A percentile compares a stretch with the other conserved stretches of the same genome.
Conservation (phyloP, 2,797 vertebrate species). For the Lithobates pipiens region DNA sequence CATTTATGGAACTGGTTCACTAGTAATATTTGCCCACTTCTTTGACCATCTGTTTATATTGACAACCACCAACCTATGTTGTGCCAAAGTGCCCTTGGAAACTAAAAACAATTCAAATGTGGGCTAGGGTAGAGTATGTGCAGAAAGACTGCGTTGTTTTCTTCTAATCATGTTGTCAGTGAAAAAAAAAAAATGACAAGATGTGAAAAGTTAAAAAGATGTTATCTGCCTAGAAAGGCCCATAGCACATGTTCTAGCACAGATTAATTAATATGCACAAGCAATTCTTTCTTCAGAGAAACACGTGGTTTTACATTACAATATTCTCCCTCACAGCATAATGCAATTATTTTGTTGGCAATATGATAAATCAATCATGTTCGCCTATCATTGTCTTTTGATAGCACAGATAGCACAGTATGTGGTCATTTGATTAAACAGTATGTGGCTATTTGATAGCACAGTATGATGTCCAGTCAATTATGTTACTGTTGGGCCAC, state of each 20-base stretch:
- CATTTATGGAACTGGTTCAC: slow-evolving; percentile 78
- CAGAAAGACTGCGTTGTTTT: slow-evolving; percentile 56
- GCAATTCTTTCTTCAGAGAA: slow-evolving; percentile 5
- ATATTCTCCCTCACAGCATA: background rate
- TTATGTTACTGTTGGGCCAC: background rate
- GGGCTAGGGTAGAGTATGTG: slow-evolving; percentile 69
- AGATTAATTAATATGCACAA: slow-evolving; percentile 66
- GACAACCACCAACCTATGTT: slow-evolving; percentile 79
- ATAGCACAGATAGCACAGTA: background rate
- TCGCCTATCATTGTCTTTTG: background rate
- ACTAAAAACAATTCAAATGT: slow-evolving; percentile 72
- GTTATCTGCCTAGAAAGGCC: slow-evolving; percentile 48
- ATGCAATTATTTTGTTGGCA: background rate
- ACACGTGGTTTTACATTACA: background rate
- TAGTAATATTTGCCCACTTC: slow-evolving; percentile 80
- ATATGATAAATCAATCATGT: background rate
- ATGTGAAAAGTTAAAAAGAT: slow-evolving; percentile 58
- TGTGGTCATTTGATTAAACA: background rate
- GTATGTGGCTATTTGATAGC: background rate
- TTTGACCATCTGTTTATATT: slow-evolving; percentile 85
- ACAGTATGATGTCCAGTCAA: background rate
- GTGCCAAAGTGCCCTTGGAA: slow-evolving; percentile 84
- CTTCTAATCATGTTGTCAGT: slow-evolving; percentile 26
- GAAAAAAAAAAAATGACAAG: slow-evolving; percentile 52
- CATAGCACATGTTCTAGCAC: slow-evolving; percentile 45